Evolutionary conservation across 2,888 invertebrate genomes (phyloP), one percentile per base, ranked within the genome.

Genomic region (Agrotis ipsilon): DNA sequence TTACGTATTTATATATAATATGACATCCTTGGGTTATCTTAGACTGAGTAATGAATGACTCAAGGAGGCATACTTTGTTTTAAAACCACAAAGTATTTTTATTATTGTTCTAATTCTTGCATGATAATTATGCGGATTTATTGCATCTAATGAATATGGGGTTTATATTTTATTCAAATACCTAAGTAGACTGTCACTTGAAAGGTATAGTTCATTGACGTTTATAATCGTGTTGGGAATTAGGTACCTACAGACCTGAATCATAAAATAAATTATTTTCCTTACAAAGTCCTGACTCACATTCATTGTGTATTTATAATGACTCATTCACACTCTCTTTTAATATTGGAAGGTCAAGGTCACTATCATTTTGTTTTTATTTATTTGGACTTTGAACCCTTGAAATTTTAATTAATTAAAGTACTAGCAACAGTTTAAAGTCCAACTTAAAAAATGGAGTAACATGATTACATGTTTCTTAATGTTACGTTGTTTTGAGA

Each of bases 11-110:
- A 63, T 75, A 68, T 75, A 85, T 49, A 55, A 79, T 49, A 54
- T 80, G 68, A 68, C 67, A 43, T 65, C 57, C 55, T 72, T 61
- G 57, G 55, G 61, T 66, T 69, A 80, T 83, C 81, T 68, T 64
- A 16, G 21, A 49, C 60, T 83, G 74, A 85, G 57, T 83, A 83
- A 83, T 75, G 45, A 59, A 55, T 85, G 86, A 83, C 66, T 83
- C 75, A 85, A 77, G 59, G 60, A 52, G 52, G 57, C 48, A 68
- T 19, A 68, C 63, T 43, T 69, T 55, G 62, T 84, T 32, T 19
- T 71, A 14, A 62, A 72, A 73, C 69, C 64, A 58, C 75, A 79
- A 63, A 62, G 52, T 48, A 54, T 54, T 63, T 78, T 62, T 65
- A 59, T 72, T 76, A 43, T 76, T 76, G 45, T 49, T 68, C 19